phyloP scores from a whole-genome alignment of 2,888 invertebrate species.

The Drosophila villosipedis region DNA sequence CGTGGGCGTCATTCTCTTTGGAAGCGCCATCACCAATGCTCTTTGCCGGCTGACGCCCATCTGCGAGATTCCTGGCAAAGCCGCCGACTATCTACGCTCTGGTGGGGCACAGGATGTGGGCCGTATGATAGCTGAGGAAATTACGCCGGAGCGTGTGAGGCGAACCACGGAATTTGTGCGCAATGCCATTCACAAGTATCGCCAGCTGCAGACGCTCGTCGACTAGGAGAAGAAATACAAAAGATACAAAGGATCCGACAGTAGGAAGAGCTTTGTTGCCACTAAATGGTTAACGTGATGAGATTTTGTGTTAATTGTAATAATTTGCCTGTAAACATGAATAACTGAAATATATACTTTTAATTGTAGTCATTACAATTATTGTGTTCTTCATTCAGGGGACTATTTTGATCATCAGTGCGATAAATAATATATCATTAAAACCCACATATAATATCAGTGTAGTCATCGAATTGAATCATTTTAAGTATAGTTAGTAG shows the following conservation, averaged over 20 bases:
- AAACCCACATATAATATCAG: background rate
- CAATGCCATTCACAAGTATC: slow-evolving; percentile 87
- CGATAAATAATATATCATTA: background rate
- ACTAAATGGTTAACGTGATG: slow-evolving; percentile 7
- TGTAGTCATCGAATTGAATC: background rate
- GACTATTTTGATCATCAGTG: background rate
- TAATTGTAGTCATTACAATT: slow-evolving; percentile 17
- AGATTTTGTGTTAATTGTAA: slow-evolving; percentile 34
- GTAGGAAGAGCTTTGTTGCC: background rate
- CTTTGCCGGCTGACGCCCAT: slow-evolving; percentile 87
- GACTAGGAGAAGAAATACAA: slow-evolving; percentile 22
- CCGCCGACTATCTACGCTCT: slow-evolving; percentile 77
- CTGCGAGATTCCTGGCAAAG: slow-evolving; percentile 86
- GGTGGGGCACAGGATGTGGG: slow-evolving; percentile 80
- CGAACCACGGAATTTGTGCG: slow-evolving; percentile 86
- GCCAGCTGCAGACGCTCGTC: slow-evolving; percentile 77
- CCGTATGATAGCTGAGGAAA: slow-evolving; percentile 83
- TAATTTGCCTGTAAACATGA: slow-evolving; percentile 32
- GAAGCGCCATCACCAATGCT: slow-evolving; percentile 86
- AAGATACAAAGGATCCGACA: background rate
- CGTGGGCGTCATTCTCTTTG: slow-evolving; percentile 85
- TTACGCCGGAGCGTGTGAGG: slow-evolving; percentile 87
- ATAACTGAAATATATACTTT: slow-evolving; percentile 38
- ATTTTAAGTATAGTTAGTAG: background rate
- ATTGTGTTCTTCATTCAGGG: background rate